A percentile compares a stretch with the other conserved stretches of the same genome.
Conservation (phyloP, 2,113 vertebrate species). For the Naja naja region DNA sequence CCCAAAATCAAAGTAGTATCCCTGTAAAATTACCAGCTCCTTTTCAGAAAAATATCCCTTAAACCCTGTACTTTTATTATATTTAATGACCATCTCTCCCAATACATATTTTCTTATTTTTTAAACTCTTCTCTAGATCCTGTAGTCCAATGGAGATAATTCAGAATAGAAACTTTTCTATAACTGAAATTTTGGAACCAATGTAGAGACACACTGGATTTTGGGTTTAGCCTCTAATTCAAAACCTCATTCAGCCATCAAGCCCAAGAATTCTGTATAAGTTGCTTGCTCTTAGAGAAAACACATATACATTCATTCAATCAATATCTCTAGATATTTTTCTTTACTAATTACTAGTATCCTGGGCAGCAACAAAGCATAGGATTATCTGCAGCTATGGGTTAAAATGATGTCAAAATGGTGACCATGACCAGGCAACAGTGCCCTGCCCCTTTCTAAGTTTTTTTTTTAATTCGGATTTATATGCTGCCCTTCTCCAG, state of each 20-base stretch:
- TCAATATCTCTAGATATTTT: neutral
- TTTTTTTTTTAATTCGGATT: no score
- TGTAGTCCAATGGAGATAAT: neutral
- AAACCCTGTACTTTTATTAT: neutral
- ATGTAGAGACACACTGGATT: neutral
- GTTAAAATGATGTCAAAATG: neutral
- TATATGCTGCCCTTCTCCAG: no score
- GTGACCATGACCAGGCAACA: neutral
- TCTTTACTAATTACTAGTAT: neutral
- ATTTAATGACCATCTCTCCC: neutral
- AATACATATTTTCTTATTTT: neutral
- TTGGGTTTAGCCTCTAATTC: neutral
- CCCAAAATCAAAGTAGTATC: neutral
- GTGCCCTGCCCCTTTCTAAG: neutral
- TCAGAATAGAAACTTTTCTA: neutral
- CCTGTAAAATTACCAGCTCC: neutral
- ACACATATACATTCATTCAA: neutral
- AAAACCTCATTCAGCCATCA: neutral
- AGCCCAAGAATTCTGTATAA: neutral
- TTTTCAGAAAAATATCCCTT: neutral
- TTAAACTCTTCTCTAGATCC: neutral
- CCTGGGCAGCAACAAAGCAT: neutral
- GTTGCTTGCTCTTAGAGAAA: neutral
- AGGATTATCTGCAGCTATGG: neutral
- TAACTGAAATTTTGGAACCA: neutral